A percentile compares a stretch with the other conserved stretches of the same genome.
These are phyloP conservation scores for Pedionomus torquatus DNA, from an alignment of 2,113 vertebrate species.

Conservation along the genomic window DNA sequence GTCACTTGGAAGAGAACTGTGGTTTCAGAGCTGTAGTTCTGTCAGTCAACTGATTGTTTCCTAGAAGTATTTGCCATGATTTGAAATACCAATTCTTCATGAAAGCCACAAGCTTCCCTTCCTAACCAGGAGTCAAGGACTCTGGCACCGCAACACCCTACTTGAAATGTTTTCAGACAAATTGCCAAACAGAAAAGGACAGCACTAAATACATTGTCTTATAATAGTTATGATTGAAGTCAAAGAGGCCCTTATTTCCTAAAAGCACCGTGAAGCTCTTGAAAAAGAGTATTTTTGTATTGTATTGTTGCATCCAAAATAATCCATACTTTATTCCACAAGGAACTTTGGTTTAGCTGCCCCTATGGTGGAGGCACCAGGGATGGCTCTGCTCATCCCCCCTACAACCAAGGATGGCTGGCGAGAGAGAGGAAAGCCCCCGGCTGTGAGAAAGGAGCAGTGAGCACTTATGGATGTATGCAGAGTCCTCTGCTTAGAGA, in stretches of 20 bases:
- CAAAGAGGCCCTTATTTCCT: not conserved
- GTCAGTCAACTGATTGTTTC: not conserved
- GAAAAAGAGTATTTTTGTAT: too few species aligned
- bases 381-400: not conserved
- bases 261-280: not conserved
- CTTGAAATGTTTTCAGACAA: not conserved
- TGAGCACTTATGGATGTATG: not conserved
- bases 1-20: not conserved
- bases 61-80: not conserved
- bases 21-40: not conserved
- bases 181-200: not conserved
- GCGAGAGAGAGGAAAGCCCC: not conserved
- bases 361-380: too few species aligned
- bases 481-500: constrained; percentile 55
- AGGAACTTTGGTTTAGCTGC: not conserved
- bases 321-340: not conserved
- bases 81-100: not conserved
- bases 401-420: not conserved
- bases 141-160: not conserved
- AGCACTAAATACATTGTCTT: not conserved
- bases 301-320: not conserved
- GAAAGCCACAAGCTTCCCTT: not conserved
- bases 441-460: not conserved
- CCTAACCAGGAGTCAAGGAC: not conserved
- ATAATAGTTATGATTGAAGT: not conserved